Evolutionary conservation across 53 echinoderm and acorn worm genomes (phyloP), one percentile per base, ranked within the genome.

Genomic region (Arbacia lixula): DNA sequence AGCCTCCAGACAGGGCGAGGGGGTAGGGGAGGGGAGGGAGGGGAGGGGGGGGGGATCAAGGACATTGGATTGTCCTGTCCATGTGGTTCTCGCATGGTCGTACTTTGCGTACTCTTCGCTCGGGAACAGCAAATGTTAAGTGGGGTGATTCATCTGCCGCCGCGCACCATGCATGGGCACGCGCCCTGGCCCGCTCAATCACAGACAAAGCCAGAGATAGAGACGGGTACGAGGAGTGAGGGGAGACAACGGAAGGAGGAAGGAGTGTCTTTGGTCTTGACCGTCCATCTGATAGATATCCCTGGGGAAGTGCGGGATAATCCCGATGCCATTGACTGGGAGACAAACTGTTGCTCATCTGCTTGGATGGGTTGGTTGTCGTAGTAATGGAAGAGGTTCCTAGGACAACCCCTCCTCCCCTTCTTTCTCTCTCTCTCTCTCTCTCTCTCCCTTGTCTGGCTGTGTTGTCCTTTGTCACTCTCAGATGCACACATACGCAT

Each of bases 61-160:
- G n/a, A n/a, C n/a, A n/a, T n/a, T n/a, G n/a, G n/a, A n/a, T n/a
- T n/a, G n/a, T n/a, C n/a, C n/a, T n/a, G n/a, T n/a, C n/a, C n/a
- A n/a, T n/a, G n/a, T n/a, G n/a, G n/a, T n/a, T n/a, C n/a, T n/a
- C 41, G 52, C 20, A 9, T 43, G 2, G 0, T 31, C 73, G 20
- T 53, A 34, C 53, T 26, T 28, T 52, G 40, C 50, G 53, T 17
- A 52, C 53, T 53, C 31, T 77, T 38, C 56, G 37, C 38, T 20
- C 35, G 38, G 57, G 77, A 58, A 37, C 60, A 33, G 38, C 57
- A 77, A 76, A 77, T 77, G 77, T 77, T 58, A 77, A 77, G 58
- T 27, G 12, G 77, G 57, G 77, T 77, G 77, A 77, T 77, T 77
- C 77, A 77, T 77, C 77, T n/a, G n/a, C n/a, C n/a, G n/a, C n/a